phyloP scores from a whole-genome alignment of 2,888 invertebrate species.

The Tupiocoris notatus region DNA sequence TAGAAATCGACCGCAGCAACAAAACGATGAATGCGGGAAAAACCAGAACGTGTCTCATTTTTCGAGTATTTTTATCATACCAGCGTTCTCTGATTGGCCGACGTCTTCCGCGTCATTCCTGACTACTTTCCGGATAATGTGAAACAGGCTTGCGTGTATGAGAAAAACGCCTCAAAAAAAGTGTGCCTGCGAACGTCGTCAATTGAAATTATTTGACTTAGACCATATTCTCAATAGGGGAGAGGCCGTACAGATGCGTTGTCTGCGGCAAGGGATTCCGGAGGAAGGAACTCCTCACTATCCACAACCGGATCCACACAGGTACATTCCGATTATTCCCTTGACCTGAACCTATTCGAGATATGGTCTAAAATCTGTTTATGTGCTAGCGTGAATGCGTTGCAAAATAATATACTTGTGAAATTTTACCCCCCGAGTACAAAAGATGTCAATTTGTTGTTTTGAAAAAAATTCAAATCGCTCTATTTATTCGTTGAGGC shows the following conservation, averaged over 20 bases:
- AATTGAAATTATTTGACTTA: background rate
- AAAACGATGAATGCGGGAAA: background rate
- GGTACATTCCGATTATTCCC: conserved; percentile 44
- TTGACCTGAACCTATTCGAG: background rate
- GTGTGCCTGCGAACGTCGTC: too few relatives aligned
- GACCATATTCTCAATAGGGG: conserved; percentile 44
- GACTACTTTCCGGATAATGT: background rate
- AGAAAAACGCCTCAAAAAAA: too few relatives aligned
- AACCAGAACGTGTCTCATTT: background rate
- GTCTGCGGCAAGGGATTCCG: conserved; percentile 53
- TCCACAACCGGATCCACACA: conserved; percentile 53
- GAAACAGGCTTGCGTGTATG: background rate
- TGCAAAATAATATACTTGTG: too few relatives aligned
- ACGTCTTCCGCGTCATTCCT: background rate
- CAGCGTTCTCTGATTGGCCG: background rate
- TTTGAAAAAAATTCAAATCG: too few relatives aligned
- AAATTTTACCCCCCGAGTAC: too few relatives aligned
- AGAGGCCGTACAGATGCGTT: conserved; percentile 51
- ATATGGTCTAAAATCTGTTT: background rate
- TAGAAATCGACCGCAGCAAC: background rate
- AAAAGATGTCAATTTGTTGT: too few relatives aligned
- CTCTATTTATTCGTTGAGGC: too few relatives aligned
- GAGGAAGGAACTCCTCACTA: conserved; percentile 53
- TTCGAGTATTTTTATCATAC: background rate
- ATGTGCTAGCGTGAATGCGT: background rate